These are phyloP conservation scores for Philereme vetulata DNA, from an alignment of 2,888 invertebrate genomes.

Conservation along the genomic window DNA sequence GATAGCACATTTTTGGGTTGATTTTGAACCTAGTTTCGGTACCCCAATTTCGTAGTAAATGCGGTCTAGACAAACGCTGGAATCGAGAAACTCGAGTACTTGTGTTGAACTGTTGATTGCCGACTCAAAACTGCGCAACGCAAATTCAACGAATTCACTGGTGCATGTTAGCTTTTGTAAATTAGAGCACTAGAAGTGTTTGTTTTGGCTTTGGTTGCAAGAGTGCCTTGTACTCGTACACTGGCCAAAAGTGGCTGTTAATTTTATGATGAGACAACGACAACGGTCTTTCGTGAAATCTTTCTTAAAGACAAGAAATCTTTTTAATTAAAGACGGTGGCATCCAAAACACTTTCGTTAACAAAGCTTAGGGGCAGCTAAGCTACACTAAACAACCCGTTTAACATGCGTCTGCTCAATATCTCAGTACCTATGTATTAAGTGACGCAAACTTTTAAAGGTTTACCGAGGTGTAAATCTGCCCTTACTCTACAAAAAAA, in stretches of 20 bases:
- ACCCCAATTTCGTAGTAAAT: conserved; percentile 3
- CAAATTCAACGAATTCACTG: conserved; percentile 24
- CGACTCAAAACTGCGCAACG: conserved; percentile 32
- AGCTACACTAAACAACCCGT: too few species aligned
- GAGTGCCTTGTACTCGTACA: not conserved
- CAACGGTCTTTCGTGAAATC: not conserved
- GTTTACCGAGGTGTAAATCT: too few species aligned
- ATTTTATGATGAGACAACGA: not conserved
- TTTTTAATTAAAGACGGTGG: too few species aligned
- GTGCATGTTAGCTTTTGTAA: conserved; percentile 11
- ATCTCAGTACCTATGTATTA: too few species aligned
- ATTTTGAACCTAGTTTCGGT: not conserved
- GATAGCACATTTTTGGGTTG: too few species aligned
- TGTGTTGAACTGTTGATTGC: conserved; percentile 45
- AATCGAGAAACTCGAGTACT: conserved; percentile 37
- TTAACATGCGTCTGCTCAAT: too few species aligned
- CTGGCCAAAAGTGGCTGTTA: not conserved
- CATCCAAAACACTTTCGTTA: too few species aligned
- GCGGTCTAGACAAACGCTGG: conserved; percentile 39
- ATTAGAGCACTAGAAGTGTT: conserved; percentile 10
- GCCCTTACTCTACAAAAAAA: too few species aligned
- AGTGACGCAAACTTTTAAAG: too few species aligned
- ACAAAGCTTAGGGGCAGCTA: too few species aligned
- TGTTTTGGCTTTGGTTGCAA: conserved; percentile 11
- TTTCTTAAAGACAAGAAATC: too few species aligned